These are phyloP conservation scores for Cyclura pinguis DNA, from an alignment of 2,797 vertebrate species.

Conservation along the genomic window DNA sequence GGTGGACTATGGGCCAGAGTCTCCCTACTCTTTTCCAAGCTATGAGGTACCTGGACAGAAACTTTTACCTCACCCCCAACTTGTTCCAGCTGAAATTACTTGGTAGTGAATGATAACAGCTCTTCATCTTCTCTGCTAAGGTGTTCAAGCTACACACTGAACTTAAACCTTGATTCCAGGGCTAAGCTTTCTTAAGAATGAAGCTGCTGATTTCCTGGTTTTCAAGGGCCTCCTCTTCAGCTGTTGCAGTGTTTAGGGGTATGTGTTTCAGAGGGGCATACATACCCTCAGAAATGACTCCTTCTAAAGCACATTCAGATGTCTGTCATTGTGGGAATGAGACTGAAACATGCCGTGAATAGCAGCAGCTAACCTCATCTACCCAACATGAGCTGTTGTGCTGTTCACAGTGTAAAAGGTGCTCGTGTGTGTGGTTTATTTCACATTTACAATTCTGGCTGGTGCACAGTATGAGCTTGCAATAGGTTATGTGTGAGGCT, in stretches of 20 bases:
- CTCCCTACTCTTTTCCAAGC: not conserved
- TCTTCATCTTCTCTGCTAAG: not conserved
- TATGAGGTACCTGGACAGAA: not conserved
- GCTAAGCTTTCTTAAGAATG: not conserved
- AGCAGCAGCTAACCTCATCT: not conserved
- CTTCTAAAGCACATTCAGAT: not conserved
- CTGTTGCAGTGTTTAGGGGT: not conserved
- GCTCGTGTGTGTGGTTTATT: not conserved
- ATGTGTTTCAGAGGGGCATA: not conserved
- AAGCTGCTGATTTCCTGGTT: not conserved
- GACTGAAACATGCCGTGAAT: constrained; percentile 1
- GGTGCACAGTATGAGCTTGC: not conserved
- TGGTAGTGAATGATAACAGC: not conserved
- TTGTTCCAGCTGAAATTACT: not conserved
- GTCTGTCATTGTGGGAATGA: not conserved
- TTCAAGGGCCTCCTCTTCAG: not conserved
- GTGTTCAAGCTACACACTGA: not conserved
- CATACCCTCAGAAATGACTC: not conserved
- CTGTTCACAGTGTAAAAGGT: not conserved
- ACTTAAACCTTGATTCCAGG: not conserved
- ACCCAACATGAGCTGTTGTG: not conserved
- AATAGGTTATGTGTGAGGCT: not conserved
- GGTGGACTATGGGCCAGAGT: not conserved
- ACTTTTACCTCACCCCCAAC: not conserved
- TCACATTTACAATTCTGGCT: not conserved